These are phyloP conservation scores for Pediacus dermestoides DNA, from an alignment of 2,888 invertebrate species.

Conservation along the genomic window DNA sequence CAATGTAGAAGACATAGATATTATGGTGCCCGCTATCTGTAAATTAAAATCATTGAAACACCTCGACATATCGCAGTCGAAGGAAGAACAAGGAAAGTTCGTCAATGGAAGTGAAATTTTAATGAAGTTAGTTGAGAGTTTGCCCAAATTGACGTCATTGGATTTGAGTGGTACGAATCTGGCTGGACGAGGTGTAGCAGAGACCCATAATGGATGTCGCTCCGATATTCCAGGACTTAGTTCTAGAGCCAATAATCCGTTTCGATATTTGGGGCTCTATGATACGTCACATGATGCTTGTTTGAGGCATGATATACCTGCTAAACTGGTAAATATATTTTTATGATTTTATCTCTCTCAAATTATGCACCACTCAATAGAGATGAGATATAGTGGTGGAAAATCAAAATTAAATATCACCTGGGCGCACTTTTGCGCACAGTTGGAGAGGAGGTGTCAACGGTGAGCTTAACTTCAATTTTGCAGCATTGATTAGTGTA, in stretches of 20 bases:
- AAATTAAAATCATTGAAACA: constrained; percentile 60
- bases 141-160: constrained; percentile 74
- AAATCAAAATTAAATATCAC: too few species aligned
- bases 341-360: too few species aligned
- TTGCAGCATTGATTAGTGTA: too few species aligned
- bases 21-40: constrained; percentile 60
- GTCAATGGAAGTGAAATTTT: constrained; percentile 71
- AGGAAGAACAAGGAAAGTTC: constrained; percentile 67
- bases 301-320: constrained; percentile 86
- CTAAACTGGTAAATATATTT: constrained; percentile 65
- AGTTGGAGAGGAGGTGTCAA: too few species aligned
- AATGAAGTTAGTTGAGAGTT: constrained; percentile 64
- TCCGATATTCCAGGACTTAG: constrained; percentile 86
- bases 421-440: too few species aligned
- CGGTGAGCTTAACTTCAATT: too few species aligned
- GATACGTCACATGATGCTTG: constrained; percentile 88
- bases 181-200: constrained; percentile 78
- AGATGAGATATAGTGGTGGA: too few species aligned
- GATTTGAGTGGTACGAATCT: constrained; percentile 97
- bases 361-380: too few species aligned
- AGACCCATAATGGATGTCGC: constrained; percentile 47
- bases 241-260: constrained; percentile 67
- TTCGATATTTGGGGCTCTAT: constrained; percentile 90
- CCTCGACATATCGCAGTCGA: constrained; percentile 81
- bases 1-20: constrained; percentile 69